Evolutionary conservation across 2,797 vertebrate species (phyloP).

Genomic region (Brachymystax lenok): DNA sequence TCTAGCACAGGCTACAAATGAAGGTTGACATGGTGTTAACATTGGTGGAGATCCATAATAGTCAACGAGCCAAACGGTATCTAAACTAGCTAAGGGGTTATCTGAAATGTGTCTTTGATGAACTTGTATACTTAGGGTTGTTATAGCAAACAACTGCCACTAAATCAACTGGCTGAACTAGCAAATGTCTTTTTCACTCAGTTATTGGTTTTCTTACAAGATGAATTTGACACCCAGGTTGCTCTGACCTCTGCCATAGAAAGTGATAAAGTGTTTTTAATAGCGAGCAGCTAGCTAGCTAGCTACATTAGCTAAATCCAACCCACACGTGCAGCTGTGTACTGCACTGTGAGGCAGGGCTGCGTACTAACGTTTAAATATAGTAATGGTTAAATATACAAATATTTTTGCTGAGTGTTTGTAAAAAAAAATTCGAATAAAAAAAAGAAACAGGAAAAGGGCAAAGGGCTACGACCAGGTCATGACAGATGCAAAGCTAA

Average conservation of each 20-base stretch:
- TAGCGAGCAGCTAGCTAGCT: not conserved
- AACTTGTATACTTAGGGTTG: not conserved
- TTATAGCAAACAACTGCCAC: constrained; percentile 22
- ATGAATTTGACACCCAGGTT: constrained; percentile 11
- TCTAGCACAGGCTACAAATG: constrained; percentile 8
- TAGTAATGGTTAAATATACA: not conserved
- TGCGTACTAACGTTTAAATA: too few relatives aligned
- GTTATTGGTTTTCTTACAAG: constrained; percentile 14
- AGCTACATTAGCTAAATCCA: not conserved
- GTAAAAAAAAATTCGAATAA: not conserved
- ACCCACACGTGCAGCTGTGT: not conserved
- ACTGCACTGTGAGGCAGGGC: too few relatives aligned
- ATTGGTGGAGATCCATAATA: not conserved
- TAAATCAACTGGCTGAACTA: constrained; percentile 28
- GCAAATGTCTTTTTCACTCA: constrained; percentile 9
- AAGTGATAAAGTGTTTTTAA: not conserved
- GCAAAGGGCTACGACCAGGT: constrained; percentile 5
- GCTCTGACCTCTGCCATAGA: constrained; percentile 30
- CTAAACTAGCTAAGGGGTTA: not conserved
- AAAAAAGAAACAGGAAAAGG: not conserved
- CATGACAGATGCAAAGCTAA: constrained; percentile 13
- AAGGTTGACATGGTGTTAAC: constrained; percentile 20
- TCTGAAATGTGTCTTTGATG: not conserved
- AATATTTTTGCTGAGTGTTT: not conserved
- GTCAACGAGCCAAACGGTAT: constrained; percentile 19